Evolutionary conservation across 1,140 invertebrate species (phyloP).

Genomic region (Dreissena polymorpha): DNA sequence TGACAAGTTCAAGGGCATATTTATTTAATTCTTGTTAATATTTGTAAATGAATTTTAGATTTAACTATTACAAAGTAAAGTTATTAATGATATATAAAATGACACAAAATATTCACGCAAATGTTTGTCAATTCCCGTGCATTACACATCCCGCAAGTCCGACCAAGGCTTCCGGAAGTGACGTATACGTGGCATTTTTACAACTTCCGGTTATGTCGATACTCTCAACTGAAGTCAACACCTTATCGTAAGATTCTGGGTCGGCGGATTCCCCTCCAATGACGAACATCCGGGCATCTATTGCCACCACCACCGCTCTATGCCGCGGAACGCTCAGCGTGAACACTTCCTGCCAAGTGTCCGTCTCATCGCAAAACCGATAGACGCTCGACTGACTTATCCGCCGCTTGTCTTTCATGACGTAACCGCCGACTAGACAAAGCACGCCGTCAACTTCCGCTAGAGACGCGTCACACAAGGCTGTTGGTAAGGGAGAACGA

Average conservation of each 20-base stretch:
- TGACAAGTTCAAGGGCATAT: too few relatives aligned
- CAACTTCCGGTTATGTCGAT: conserved; percentile 2
- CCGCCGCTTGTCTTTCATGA: conserved; percentile 28
- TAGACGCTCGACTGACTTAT: conserved; percentile 36
- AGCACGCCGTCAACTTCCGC: conserved; percentile 27
- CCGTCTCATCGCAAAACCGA: conserved; percentile 38
- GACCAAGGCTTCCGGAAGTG: conserved; percentile 12
- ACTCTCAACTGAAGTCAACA: conserved; percentile 33
- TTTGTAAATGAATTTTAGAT: too few relatives aligned
- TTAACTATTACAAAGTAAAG: too few relatives aligned
- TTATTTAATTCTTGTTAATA: too few relatives aligned
- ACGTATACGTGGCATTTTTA: neutral
- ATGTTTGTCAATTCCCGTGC: too few relatives aligned
- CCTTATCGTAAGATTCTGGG: conserved; percentile 1
- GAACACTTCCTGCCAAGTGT: conserved; percentile 25
- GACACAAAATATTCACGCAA: too few relatives aligned
- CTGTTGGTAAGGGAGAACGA: conserved; percentile 34
- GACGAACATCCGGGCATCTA: conserved; percentile 14
- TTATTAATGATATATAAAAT: too few relatives aligned
- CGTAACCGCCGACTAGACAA: conserved; percentile 40
- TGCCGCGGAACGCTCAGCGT: conserved; percentile 30
- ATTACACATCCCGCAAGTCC: conserved; percentile 24
- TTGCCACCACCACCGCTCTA: conserved; percentile 15
- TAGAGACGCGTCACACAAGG: conserved; percentile 27
- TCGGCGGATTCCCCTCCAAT: conserved; percentile 36